A percentile compares a stretch with the other conserved stretches of the same genome.
Evolutionary conservation across 2,797 vertebrate species (phyloP).

Genomic region (Trematomus bernacchii): DNA sequence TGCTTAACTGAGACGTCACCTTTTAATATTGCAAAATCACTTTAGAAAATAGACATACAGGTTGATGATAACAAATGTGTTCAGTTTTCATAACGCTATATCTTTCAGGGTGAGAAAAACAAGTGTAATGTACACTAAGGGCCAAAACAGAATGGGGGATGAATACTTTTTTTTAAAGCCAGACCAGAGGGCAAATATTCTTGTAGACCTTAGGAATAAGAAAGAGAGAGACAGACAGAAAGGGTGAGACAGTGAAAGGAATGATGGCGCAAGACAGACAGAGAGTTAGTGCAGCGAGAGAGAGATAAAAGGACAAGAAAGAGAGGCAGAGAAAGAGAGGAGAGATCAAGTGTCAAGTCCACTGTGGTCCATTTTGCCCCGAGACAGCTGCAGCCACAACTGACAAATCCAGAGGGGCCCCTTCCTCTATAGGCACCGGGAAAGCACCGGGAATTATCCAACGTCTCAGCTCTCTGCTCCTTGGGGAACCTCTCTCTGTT

Average conservation of each 20-base stretch:
- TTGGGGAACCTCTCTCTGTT: slow-evolving; percentile 62
- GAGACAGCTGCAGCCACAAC: slow-evolving; percentile 85
- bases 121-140: neutral
- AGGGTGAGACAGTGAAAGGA: slow-evolving; percentile 64
- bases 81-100: neutral
- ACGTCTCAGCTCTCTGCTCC: slow-evolving; percentile 77
- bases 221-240: slow-evolving; percentile 12
- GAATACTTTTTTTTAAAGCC: slow-evolving; percentile 7
- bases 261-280: slow-evolving; percentile 67
- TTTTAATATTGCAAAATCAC: neutral
- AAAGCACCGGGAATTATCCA: slow-evolving; percentile 84
- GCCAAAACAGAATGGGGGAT: neutral
- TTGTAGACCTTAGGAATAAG: neutral
- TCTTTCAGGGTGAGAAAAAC: neutral
- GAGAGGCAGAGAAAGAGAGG: slow-evolving; percentile 65
- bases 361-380: slow-evolving; percentile 82
- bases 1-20: neutral
- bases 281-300: slow-evolving; percentile 49
- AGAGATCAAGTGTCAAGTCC: slow-evolving; percentile 83
- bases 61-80: neutral
- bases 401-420: slow-evolving; percentile 84
- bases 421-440: slow-evolving; percentile 81
- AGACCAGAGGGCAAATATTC: neutral
- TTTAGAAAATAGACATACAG: neutral
- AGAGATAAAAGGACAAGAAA: slow-evolving; percentile 75